Evolutionary conservation across 2,113 vertebrate species (phyloP).

Genomic region (Trichechus manatus): DNA sequence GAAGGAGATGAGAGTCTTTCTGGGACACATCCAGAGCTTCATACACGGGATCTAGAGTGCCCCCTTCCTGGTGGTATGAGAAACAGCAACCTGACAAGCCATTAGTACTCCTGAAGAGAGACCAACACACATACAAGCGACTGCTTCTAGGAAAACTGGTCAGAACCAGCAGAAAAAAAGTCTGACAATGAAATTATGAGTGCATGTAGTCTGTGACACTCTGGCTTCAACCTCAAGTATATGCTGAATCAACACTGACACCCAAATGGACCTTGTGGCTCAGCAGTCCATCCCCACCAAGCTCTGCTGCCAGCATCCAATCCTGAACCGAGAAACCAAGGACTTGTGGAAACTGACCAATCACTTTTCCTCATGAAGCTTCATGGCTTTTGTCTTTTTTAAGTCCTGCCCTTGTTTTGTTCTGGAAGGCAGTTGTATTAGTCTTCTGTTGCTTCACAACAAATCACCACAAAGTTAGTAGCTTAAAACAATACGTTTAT

Average conservation of each 20-base stretch:
- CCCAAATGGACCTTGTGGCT: rapidly evolving
- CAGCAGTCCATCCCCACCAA: no score
- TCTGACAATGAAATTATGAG: background rate
- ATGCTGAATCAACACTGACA: rapidly evolving
- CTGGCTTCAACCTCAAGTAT: rapidly evolving
- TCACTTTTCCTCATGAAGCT: background rate
- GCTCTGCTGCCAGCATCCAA: background rate
- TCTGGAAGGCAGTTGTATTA: rapidly evolving
- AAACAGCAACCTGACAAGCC: background rate
- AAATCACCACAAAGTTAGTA: background rate
- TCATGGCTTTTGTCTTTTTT: no score
- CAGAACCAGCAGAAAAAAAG: no score
- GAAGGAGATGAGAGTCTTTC: background rate
- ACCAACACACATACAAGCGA: background rate
- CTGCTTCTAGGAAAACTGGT: background rate
- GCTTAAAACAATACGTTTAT: no score
- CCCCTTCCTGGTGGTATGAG: background rate
- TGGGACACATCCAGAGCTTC: background rate
- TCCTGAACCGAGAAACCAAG: rapidly evolving
- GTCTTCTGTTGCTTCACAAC: rapidly evolving
- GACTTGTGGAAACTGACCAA: no score
- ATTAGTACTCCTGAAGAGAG: background rate
- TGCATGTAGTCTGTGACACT: rapidly evolving
- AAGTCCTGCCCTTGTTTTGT: background rate
- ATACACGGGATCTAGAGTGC: background rate